phyloP scores from a whole-genome alignment of 2,797 vertebrate species.

The Huso huso region DNA sequence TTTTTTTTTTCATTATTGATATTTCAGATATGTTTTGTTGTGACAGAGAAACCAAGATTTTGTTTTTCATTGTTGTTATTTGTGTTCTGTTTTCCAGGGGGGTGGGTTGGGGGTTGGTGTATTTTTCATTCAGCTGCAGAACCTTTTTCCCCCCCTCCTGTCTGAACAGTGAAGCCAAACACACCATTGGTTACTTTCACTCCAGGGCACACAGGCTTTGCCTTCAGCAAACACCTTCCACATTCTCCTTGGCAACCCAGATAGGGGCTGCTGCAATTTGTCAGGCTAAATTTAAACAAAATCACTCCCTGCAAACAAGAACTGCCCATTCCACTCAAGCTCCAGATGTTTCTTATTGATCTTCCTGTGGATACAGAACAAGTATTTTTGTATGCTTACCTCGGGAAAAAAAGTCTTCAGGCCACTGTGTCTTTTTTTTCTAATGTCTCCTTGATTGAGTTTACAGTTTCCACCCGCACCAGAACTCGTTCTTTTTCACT shows the following conservation, averaged over 20 bases:
- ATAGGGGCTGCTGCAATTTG: slow-evolving; percentile 46
- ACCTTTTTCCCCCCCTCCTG: neutral
- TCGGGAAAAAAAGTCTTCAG: slow-evolving; percentile 28
- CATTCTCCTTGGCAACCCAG: slow-evolving; percentile 34
- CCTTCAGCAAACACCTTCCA: slow-evolving; percentile 39
- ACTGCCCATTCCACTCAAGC: slow-evolving; percentile 49
- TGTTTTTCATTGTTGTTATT: too few relatives aligned
- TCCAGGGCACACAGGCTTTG: slow-evolving; percentile 27
- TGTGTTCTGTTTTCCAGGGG: too few relatives aligned
- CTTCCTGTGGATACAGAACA: slow-evolving; percentile 47
- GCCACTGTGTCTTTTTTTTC: slow-evolving; percentile 18
- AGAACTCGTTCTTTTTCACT: slow-evolving; percentile 10
- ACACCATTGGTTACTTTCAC: slow-evolving; percentile 13
- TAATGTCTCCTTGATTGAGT: slow-evolving; percentile 12
- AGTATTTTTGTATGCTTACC: slow-evolving; percentile 30
- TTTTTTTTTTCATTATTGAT: too few relatives aligned
- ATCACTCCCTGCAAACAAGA: slow-evolving; percentile 49
- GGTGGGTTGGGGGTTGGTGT: slow-evolving; percentile 7
- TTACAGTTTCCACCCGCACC: slow-evolving; percentile 15
- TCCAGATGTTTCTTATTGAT: slow-evolving; percentile 64
- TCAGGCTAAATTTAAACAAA: slow-evolving; percentile 34
- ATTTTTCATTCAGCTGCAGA: slow-evolving; percentile 15
- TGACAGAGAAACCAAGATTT: too few relatives aligned
- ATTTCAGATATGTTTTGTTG: too few relatives aligned
- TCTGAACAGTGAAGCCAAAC: slow-evolving; percentile 16